Evolutionary conservation across 1,140 invertebrate genomes (phyloP).

Genomic region (Polyergus mexicanus): DNA sequence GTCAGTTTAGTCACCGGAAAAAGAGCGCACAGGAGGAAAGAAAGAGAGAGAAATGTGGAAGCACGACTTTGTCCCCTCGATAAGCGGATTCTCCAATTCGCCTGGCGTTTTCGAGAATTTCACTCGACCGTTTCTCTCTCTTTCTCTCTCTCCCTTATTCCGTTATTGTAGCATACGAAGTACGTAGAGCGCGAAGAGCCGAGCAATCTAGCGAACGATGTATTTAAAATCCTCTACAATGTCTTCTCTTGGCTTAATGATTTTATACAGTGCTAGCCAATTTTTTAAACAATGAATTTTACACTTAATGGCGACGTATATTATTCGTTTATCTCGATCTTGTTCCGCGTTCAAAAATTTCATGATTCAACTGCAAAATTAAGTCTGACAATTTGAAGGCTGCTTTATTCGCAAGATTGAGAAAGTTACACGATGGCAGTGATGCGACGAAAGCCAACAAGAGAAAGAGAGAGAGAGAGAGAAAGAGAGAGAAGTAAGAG

Average conservation of each 20-base stretch:
- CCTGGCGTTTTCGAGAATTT: slow-evolving; percentile 49
- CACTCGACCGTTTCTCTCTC: slow-evolving; percentile 42
- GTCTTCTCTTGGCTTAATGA: slow-evolving; percentile 40
- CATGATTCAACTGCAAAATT: slow-evolving; percentile 42
- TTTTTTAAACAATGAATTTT: slow-evolving; percentile 59
- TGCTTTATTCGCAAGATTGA: slow-evolving; percentile 29
- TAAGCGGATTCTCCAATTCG: slow-evolving; percentile 61
- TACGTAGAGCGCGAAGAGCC: slow-evolving; percentile 30
- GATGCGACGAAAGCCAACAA: neutral
- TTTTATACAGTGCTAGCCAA: slow-evolving; percentile 39
- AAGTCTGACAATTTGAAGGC: slow-evolving; percentile 31
- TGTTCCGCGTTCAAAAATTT: neutral
- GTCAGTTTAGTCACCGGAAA: slow-evolving; percentile 63
- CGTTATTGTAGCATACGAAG: slow-evolving; percentile 28
- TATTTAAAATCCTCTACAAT: slow-evolving; percentile 60
- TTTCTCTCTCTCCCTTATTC: neutral
- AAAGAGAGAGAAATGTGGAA: neutral
- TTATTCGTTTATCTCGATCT: slow-evolving; percentile 37
- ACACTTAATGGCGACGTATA: slow-evolving; percentile 45
- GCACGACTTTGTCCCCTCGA: slow-evolving; percentile 57
- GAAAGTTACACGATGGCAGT: neutral
- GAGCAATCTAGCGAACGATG: slow-evolving; percentile 59
- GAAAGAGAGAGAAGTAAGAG: neutral
- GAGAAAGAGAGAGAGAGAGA: neutral
- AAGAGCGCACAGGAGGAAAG: slow-evolving; percentile 30